Conservation (phyloP, 2,113 vertebrate genomes). For the Antechinus stuartii region DNA sequence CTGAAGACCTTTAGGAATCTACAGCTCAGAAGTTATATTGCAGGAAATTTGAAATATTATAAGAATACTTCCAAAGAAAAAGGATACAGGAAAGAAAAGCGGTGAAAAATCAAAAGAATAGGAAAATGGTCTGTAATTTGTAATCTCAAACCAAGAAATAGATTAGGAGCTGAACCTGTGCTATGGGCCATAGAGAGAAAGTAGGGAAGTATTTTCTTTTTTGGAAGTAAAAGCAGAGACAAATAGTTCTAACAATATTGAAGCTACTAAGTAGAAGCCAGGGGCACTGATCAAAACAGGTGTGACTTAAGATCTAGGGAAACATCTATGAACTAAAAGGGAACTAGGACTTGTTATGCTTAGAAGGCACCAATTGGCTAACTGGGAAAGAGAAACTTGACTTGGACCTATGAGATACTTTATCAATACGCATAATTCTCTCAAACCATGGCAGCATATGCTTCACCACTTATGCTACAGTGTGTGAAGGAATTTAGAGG, state of each 20-base stretch:
- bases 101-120: constrained; percentile 43
- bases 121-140: constrained; percentile 39
- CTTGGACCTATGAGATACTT: not conserved
- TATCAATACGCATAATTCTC: not conserved
- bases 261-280: not conserved
- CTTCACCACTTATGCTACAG: not conserved
- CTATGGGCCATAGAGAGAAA: not conserved
- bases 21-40: constrained; percentile 73
- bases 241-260: not conserved
- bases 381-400: not conserved
- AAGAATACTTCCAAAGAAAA: constrained; percentile 65
- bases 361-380: not conserved
- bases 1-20: constrained; percentile 65
- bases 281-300: not conserved
- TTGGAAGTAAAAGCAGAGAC: fast-evolving
- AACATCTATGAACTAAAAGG: not conserved
- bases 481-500: not conserved
- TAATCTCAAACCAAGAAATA: not conserved
- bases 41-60: constrained; percentile 75
- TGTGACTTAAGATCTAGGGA: not conserved
- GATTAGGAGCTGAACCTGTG: not conserved
- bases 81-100: constrained; percentile 46
- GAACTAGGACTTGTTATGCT: not conserved
- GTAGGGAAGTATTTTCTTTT: not conserved
- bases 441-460: not conserved